A percentile compares a stretch with the other conserved stretches of the same genome.
Conservation (phyloP, 2,797 vertebrate genomes). For the Mustela erminea region DNA sequence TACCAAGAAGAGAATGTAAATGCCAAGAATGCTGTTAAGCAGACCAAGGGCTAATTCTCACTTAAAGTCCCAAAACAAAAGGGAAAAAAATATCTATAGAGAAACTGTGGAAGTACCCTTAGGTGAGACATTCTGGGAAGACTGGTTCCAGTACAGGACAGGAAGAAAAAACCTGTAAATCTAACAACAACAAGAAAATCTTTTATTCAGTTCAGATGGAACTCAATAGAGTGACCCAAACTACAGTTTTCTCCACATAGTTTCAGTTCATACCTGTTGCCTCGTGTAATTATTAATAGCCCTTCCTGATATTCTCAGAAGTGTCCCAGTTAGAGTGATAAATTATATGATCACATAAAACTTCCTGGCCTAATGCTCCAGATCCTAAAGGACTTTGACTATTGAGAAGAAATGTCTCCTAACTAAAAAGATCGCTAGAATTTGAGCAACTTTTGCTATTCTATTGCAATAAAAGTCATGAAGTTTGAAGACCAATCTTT, state of each 20-base stretch:
- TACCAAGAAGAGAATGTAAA: slow-evolving; percentile 14
- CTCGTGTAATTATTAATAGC: slow-evolving; percentile 3
- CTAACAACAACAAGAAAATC: neutral
- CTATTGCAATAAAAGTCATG: slow-evolving; percentile 4
- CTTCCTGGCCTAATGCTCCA: neutral
- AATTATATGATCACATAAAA: slow-evolving; percentile 49
- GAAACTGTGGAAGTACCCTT: neutral
- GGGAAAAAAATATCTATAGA: neutral
- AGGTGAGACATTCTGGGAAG: slow-evolving; percentile 26
- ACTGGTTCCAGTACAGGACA: neutral
- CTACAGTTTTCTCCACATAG: neutral
- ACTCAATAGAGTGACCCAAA: neutral
- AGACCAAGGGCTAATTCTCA: slow-evolving; percentile 16
- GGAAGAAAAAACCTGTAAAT: neutral
- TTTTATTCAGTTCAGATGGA: neutral
- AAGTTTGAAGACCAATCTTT: slow-evolving; percentile 58
- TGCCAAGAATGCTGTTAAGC: neutral
- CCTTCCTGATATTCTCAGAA: neutral
- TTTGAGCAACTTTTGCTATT: slow-evolving; percentile 50
- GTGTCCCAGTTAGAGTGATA: neutral
- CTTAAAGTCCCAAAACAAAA: slow-evolving; percentile 55
- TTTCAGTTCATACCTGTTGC: neutral
- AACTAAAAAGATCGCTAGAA: neutral
- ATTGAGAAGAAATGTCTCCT: slow-evolving; percentile 48
- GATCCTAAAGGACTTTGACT: neutral